These are phyloP conservation scores for Zosterops pallidus DNA, from an alignment of 2,113 vertebrate genomes.

Conservation along the genomic window DNA sequence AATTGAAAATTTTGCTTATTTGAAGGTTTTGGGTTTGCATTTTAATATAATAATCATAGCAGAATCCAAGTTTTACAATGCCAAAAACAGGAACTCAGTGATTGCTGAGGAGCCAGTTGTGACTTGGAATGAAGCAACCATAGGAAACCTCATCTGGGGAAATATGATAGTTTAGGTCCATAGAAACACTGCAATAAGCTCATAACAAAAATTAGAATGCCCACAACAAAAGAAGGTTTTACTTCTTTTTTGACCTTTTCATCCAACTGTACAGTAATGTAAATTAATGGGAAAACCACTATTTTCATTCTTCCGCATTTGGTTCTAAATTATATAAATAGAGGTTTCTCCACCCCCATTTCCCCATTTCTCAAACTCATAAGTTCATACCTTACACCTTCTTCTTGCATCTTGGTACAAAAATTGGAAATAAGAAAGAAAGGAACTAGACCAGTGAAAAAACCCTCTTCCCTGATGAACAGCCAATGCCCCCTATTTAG, in stretches of 20 bases:
- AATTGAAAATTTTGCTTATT: not conserved
- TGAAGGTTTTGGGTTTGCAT: not conserved
- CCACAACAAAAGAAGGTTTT: not conserved
- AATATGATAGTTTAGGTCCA: not conserved
- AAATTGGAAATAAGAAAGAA: not conserved
- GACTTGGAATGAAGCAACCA: not conserved
- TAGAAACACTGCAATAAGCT: not conserved
- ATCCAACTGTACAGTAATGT: not conserved
- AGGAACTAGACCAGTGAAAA: not conserved
- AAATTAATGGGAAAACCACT: not conserved
- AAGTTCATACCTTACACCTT: not conserved
- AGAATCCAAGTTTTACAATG: not conserved
- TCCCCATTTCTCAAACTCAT: not conserved
- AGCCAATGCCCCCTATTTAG: not conserved
- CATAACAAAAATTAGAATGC: not conserved
- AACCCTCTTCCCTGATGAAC: not conserved
- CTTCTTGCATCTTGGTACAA: not conserved
- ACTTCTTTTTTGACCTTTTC: not conserved
- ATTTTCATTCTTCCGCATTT: not conserved
- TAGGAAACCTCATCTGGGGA: not conserved
- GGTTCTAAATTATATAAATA: not conserved
- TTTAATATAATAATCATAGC: not conserved
- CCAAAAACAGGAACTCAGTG: not conserved
- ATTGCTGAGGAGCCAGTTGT: not conserved
- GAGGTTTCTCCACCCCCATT: rapidly evolving